A percentile compares a stretch with the other conserved stretches of the same genome.
phyloP scores from a whole-genome alignment of 2,888 invertebrate species.

The Cecidostiba fungosa region DNA sequence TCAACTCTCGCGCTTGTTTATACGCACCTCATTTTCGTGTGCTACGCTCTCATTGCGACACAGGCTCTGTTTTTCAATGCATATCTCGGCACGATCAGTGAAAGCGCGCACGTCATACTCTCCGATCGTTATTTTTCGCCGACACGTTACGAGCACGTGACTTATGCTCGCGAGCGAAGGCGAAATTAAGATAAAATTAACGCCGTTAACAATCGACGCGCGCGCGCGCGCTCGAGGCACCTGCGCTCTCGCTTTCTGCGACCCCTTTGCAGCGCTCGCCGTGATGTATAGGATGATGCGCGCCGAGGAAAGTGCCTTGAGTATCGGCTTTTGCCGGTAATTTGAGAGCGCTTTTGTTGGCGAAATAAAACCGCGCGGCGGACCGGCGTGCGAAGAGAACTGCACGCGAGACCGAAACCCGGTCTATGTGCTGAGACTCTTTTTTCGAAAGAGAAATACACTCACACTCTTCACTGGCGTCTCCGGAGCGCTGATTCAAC shows the following conservation, averaged over 20 bases:
- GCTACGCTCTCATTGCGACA: background rate
- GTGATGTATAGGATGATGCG: background rate
- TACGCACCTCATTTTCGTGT: too few relatives aligned
- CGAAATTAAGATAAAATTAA: constrained; percentile 56
- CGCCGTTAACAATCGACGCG: constrained; percentile 38
- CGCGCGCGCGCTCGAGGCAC: background rate
- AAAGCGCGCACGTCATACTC: background rate
- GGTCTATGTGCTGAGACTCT: background rate
- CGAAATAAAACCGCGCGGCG: background rate
- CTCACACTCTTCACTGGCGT: too few relatives aligned
- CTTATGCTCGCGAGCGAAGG: constrained; percentile 16
- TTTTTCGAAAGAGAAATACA: background rate
- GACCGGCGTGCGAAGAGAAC: background rate
- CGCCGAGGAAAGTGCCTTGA: constrained; percentile 20
- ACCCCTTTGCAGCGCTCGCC: background rate
- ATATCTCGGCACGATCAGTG: background rate
- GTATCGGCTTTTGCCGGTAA: constrained; percentile 36
- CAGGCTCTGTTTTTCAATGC: background rate
- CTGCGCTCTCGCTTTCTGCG: constrained; percentile 43
- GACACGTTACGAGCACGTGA: background rate
- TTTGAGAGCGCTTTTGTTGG: constrained; percentile 17
- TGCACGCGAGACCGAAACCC: background rate
- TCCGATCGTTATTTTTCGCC: background rate
- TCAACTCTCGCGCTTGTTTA: constrained; percentile 4
- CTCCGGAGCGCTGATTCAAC: too few relatives aligned